phyloP scores from a whole-genome alignment of 2,113 vertebrate species.

The Oenanthe oenanthe region DNA sequence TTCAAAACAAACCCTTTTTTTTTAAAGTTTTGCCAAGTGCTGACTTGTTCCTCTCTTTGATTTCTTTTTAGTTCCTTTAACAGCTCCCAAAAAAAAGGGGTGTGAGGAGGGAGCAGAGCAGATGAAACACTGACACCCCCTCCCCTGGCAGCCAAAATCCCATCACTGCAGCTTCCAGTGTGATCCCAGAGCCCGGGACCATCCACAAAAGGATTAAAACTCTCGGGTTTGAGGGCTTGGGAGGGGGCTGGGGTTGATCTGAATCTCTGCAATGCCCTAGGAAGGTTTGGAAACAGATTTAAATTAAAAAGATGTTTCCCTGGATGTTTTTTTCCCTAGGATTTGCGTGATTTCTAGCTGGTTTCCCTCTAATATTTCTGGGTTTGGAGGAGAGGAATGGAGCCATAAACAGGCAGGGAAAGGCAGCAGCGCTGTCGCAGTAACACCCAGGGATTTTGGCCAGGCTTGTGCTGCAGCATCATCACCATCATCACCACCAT shows the following conservation, averaged over 20 bases:
- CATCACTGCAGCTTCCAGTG: not conserved
- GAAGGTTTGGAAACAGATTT: not conserved
- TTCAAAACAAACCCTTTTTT: not conserved
- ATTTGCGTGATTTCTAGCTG: not conserved
- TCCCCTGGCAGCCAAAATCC: not conserved
- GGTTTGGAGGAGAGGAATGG: not conserved
- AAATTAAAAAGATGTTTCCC: not conserved
- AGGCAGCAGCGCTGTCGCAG: not conserved
- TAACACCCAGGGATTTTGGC: not conserved
- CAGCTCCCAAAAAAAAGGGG: not conserved
- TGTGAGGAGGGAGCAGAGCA: not conserved
- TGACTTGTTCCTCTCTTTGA: not conserved
- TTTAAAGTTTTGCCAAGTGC: rapidly evolving
- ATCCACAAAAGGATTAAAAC: conserved; percentile 21
- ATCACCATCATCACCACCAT: not conserved
- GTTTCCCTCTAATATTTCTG: not conserved
- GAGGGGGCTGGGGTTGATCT: not conserved
- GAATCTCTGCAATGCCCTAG: not conserved
- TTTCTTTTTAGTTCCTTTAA: not conserved
- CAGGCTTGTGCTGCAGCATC: not conserved
- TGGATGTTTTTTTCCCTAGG: not conserved
- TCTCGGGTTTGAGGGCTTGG: not conserved
- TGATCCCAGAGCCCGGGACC: not conserved
- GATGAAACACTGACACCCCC: not conserved
- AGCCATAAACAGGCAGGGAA: not conserved